These are phyloP conservation scores for Chloroclystis v-ata DNA, from an alignment of 2,888 invertebrate species.

Conservation along the genomic window DNA sequence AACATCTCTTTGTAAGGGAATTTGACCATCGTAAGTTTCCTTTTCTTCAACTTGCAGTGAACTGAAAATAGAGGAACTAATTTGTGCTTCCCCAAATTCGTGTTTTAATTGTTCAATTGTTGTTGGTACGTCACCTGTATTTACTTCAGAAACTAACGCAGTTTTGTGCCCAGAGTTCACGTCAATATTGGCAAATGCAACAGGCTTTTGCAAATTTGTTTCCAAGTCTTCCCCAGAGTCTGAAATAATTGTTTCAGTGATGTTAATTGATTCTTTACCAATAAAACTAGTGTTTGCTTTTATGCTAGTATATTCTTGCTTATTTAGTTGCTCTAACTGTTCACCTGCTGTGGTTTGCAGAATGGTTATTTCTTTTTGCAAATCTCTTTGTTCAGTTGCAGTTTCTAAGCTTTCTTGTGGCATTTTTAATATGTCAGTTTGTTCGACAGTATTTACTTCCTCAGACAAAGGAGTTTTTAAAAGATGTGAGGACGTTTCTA, in stretches of 20 bases:
- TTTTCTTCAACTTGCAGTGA: conserved; percentile 62
- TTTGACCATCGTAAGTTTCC: conserved; percentile 65
- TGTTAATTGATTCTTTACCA: conserved; percentile 78
- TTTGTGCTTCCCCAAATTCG: conserved; percentile 54
- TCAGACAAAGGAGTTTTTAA: conserved; percentile 63
- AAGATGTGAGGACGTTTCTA: conserved; percentile 47
- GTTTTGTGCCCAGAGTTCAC: conserved; percentile 73
- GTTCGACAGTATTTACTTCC: conserved; percentile 65
- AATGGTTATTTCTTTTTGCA: conserved; percentile 60
- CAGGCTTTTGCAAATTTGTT: conserved; percentile 49
- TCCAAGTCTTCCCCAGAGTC: conserved; percentile 72
- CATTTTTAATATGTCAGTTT: conserved; percentile 47
- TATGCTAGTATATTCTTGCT: conserved; percentile 74
- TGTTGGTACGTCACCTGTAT: conserved; percentile 48
- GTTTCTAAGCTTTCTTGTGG: conserved; percentile 36
- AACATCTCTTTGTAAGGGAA: conserved; percentile 37
- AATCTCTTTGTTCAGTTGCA: conserved; percentile 53
- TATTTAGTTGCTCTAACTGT: conserved; percentile 66
- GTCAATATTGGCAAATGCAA: conserved; percentile 71
- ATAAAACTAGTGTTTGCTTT: conserved; percentile 75
- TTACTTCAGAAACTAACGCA: conserved; percentile 69
- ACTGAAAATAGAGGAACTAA: conserved; percentile 46
- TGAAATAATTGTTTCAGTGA: conserved; percentile 74
- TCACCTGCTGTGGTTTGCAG: conserved; percentile 70
- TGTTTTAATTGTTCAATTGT: conserved; percentile 41